A percentile compares a stretch with the other conserved stretches of the same genome.
Conservation (phyloP, 2,797 vertebrate genomes). For the Propithecus perrieri region DNA sequence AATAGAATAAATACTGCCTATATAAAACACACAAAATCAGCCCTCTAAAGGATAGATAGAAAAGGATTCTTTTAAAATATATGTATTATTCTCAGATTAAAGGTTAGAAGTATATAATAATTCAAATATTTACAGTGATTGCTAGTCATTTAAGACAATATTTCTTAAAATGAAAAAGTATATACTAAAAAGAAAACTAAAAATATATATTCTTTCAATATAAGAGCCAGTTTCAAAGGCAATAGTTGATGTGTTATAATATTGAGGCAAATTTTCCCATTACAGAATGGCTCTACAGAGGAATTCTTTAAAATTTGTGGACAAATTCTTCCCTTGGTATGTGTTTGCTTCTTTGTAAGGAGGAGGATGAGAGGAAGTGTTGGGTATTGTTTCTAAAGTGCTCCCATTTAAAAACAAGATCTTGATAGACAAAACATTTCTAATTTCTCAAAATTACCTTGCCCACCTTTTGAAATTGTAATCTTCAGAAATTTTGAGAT, state of each 20-base stretch:
- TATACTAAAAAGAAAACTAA: not conserved
- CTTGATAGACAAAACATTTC: conserved; percentile 64
- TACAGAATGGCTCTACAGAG: conserved; percentile 55
- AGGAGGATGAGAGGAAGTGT: not conserved
- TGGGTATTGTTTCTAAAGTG: conserved; percentile 55
- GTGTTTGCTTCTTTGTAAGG: not conserved
- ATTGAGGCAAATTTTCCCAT: conserved; percentile 27
- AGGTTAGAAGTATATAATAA: not conserved
- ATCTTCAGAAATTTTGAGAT: conserved; percentile 71
- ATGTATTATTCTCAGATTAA: not conserved
- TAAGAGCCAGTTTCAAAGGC: not conserved
- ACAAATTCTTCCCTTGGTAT: conserved; percentile 59
- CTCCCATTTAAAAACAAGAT: conserved; percentile 24
- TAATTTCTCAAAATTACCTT: conserved; percentile 61
- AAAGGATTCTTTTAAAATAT: not conserved
- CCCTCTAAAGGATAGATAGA: not conserved
- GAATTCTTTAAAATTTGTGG: conserved; percentile 68
- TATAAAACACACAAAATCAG: not conserved
- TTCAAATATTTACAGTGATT: not conserved
- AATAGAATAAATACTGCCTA: not conserved
- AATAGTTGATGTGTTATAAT: not conserved
- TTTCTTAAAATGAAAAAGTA: not conserved
- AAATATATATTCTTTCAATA: not conserved
- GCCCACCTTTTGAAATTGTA: conserved; percentile 74
- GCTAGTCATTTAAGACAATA: not conserved